Conservation (phyloP, 2,113 vertebrate species). For the Petroica traversi region DNA sequence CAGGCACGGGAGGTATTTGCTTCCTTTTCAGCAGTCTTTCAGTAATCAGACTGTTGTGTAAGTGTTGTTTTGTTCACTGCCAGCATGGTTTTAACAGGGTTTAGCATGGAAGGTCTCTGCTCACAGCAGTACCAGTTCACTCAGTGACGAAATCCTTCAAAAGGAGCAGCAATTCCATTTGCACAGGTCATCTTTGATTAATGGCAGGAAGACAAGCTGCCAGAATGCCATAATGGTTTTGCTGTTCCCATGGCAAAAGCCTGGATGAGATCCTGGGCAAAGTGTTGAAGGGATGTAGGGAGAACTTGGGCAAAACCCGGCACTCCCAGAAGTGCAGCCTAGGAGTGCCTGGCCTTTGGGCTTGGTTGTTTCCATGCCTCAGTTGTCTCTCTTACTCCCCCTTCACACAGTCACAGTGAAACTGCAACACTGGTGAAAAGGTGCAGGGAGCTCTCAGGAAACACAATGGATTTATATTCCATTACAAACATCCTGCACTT, state of each 20-base stretch:
- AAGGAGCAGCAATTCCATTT: not conserved
- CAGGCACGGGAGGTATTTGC: not conserved
- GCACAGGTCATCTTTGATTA: not conserved
- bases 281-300: not conserved
- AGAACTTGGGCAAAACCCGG: not conserved
- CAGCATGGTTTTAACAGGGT: not conserved
- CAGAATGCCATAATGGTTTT: not conserved
- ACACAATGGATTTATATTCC: not conserved
- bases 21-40: not conserved
- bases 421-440: not conserved
- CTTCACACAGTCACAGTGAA: not conserved
- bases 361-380: fast-evolving
- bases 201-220: not conserved
- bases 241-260: not conserved
- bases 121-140: not conserved
- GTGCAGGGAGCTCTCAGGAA: not conserved
- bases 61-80: not conserved
- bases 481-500: not conserved
- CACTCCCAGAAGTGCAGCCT: not conserved
- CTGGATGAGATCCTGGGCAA: not conserved
- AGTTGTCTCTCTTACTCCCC: fast-evolving
- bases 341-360: not conserved
- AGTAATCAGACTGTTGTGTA: not conserved
- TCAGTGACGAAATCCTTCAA: not conserved
- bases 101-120: not conserved